Percentiles rank a stretch among this genome's conserved stretches.
phyloP scores from a whole-genome alignment of 2,113 vertebrate species.

The Equus quagga region DNA sequence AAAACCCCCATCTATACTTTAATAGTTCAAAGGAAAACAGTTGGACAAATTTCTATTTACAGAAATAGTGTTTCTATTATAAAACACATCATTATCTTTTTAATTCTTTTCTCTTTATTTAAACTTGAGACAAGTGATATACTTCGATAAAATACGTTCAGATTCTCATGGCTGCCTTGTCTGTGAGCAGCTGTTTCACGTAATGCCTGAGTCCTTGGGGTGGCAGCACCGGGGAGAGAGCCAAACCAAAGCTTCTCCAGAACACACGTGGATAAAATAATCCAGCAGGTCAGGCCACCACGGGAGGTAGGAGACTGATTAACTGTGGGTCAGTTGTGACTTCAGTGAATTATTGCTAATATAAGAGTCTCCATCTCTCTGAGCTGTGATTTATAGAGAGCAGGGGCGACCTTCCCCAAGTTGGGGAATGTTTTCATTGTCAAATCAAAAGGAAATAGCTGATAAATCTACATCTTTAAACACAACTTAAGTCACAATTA shows the following conservation, averaged over 20 bases:
- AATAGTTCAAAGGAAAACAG: not conserved
- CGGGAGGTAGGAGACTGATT: not conserved
- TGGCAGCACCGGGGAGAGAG: not conserved
- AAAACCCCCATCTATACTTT: not conserved
- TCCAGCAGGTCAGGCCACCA: not conserved
- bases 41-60: not conserved
- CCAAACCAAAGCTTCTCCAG: not conserved
- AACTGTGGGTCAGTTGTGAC: not conserved
- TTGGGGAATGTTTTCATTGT: constrained; percentile 6
- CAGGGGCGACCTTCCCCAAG: not conserved
- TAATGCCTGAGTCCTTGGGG: not conserved
- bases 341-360: not conserved
- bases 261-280: not conserved
- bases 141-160: not conserved
- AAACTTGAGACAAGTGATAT: not conserved
- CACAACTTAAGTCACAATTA: not conserved
- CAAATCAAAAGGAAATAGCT: not conserved
- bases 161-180: not conserved
- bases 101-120: constrained; percentile 8
- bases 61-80: not conserved
- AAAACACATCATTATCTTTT: not conserved
- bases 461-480: constrained; percentile 24
- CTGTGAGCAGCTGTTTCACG: not conserved
- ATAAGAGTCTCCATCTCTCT: not conserved
- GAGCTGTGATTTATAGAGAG: not conserved